These are phyloP conservation scores for Paraescarpia echinospica DNA, from an alignment of 1,140 invertebrate genomes.

Conservation along the genomic window DNA sequence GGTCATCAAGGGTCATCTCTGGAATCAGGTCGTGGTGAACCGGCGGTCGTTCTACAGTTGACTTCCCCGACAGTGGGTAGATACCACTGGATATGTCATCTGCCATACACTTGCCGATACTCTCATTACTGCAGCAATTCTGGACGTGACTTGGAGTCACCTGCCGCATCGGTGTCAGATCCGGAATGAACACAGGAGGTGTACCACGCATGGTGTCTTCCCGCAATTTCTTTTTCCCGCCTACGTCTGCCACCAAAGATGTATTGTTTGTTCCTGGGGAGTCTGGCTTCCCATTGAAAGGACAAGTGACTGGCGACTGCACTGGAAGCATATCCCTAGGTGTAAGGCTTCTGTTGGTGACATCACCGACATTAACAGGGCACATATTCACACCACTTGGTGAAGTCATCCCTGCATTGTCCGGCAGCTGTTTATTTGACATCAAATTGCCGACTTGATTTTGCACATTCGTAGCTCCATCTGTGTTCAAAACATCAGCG, in stretches of 20 bases:
- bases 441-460: background rate
- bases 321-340: background rate
- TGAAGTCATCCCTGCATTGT: background rate
- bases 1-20: constrained; percentile 16
- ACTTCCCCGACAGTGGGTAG: background rate
- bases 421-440: background rate
- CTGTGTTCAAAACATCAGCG: background rate
- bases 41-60: background rate
- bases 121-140: background rate
- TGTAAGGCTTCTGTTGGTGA: background rate
- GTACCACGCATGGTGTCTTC: background rate
- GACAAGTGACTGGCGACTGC: background rate
- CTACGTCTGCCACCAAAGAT: background rate
- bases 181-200: background rate
- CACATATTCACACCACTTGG: background rate
- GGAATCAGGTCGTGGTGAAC: constrained; percentile 8
- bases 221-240: background rate
- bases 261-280: background rate
- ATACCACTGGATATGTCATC: background rate
- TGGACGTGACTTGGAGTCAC: background rate
- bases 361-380: background rate
- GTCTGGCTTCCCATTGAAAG: background rate
- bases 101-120: background rate
- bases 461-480: background rate
- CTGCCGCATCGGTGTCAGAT: background rate